Evolutionary conservation across 2,888 invertebrate genomes (phyloP).

Genomic region (Watsonalla cultraria): DNA sequence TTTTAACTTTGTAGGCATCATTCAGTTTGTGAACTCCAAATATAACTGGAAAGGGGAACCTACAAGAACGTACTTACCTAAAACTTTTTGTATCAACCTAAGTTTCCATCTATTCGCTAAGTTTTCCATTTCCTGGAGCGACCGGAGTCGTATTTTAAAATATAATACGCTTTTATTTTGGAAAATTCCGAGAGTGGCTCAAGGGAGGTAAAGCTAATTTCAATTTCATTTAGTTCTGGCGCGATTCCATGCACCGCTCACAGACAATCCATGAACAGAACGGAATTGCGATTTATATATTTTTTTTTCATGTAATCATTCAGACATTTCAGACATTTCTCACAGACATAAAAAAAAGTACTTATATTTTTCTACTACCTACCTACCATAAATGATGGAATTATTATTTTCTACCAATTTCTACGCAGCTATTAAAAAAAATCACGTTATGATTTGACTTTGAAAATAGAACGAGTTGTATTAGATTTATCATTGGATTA

Average conservation of each 20-base stretch:
- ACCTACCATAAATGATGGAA: too few relatives aligned
- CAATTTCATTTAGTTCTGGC: conserved; percentile 79
- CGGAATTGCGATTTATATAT: background rate
- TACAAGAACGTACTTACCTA: background rate
- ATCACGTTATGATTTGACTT: too few relatives aligned
- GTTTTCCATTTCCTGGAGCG: conserved; percentile 49
- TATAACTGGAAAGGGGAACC: background rate
- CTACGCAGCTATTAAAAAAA: too few relatives aligned
- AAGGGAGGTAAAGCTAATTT: conserved; percentile 76
- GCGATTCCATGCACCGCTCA: conserved; percentile 72
- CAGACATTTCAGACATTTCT: too few relatives aligned
- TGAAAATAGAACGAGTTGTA: too few relatives aligned
- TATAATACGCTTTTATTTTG: conserved; percentile 77
- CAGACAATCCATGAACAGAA: conserved; percentile 32
- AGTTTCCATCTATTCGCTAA: conserved; percentile 17
- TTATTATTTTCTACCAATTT: too few relatives aligned
- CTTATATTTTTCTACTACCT: background rate
- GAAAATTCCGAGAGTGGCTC: conserved; percentile 72
- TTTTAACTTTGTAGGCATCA: too few relatives aligned
- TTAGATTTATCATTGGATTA: too few relatives aligned
- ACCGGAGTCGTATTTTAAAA: conserved; percentile 72
- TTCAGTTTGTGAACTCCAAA: too few relatives aligned
- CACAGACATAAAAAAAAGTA: background rate
- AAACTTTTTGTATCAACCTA: background rate
- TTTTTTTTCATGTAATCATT: too few relatives aligned